These are phyloP conservation scores for Hyposoter dolosus DNA, from an alignment of 2,888 invertebrate genomes.

Conservation along the genomic window DNA sequence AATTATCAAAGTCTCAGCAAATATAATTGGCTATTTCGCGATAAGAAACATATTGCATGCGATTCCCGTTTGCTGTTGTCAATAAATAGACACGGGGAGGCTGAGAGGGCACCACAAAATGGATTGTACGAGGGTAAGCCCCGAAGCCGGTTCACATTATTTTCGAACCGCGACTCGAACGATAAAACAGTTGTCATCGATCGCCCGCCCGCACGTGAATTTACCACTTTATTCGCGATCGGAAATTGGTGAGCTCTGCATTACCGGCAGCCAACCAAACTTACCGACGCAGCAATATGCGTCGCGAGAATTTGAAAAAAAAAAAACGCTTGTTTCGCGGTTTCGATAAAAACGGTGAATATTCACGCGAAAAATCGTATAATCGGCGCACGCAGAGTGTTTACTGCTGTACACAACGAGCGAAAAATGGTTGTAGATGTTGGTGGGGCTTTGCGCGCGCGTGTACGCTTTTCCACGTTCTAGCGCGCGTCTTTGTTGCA, in stretches of 20 bases:
- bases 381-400: conserved; percentile 49
- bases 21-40: conserved; percentile 2
- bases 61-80: not conserved
- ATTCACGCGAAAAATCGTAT: not conserved
- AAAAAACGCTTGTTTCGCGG: too few relatives aligned
- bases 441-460: not conserved
- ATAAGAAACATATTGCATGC: not conserved
- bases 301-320: too few relatives aligned
- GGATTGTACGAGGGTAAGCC: not conserved
- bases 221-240: too few relatives aligned
- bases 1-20: conserved; percentile 36
- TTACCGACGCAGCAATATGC: too few relatives aligned
- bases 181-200: not conserved
- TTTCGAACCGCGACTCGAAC: not conserved
- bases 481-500: not conserved
- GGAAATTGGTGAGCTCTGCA: too few relatives aligned
- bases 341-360: conserved; percentile 3
- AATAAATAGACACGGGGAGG: not conserved
- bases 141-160: not conserved
- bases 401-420: conserved; percentile 17
- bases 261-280: not conserved
- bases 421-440: conserved; percentile 1
- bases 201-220: not conserved
- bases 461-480: not conserved
- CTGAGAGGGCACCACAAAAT: conserved; percentile 23